Evolutionary conservation across 2,888 invertebrate species (phyloP), one percentile per base, ranked within the genome.

Genomic region (Drosophila paucipuncta): DNA sequence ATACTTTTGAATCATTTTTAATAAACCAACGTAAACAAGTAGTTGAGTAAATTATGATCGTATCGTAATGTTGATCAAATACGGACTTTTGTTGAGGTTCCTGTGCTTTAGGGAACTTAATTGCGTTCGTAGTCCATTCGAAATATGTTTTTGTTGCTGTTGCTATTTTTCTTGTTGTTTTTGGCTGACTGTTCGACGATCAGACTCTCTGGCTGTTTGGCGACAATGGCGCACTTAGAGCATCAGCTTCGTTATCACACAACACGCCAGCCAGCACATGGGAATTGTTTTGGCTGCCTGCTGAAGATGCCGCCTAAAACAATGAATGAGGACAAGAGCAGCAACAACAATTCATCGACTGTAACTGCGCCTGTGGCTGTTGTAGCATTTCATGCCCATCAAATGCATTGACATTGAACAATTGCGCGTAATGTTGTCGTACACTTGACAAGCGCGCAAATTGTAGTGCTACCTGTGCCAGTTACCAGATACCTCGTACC

Each of bases 401-500:
- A 90, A 90, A 86, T 86, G 83, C 90, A 80, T 80, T 89, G 88
- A 89, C 90, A 89, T 89, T 89, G 90, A 89, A 89, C 88, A 89
- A 89, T 89, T 89, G 90, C 88, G 88, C 90, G 90, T 89, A 89
- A 89, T 89, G 88, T 89, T 89, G 88, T 89, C 88, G 90, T 89
- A 90, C 88, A 89, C 83, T 90, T 89, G 88, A 89, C 88, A 89
- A 89, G 90, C 90, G 88, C 88, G 88, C 90, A 89, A 89, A 89
- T 89, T 89, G 88, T 89, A 84, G 85, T 88, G 80, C 82, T 88
- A 74, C 80, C 69, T 83, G 77, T 66, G 52, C 68, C 73, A 75
- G 78, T 58, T 78, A 53, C 50, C 43, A 35, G 60, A 33, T 63
- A 49, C 41, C 57, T 22, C 37, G 25, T 43, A n/a, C 10, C 50